phyloP scores from a whole-genome alignment of 2,888 invertebrate genomes.

The Drosophila longiperda region DNA sequence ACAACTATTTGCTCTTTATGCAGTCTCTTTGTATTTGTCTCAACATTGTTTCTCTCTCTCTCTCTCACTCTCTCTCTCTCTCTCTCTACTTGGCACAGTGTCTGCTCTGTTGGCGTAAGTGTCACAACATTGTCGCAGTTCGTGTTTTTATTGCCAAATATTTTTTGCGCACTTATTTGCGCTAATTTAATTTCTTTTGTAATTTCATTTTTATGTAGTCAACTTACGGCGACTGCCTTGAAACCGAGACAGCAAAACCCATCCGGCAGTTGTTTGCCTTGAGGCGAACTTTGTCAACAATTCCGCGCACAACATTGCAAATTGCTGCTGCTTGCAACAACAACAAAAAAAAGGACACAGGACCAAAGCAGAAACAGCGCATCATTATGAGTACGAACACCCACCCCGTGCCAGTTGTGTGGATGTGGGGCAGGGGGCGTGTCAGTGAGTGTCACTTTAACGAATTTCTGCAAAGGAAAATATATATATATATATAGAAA shows the following conservation, averaged over 20 bases:
- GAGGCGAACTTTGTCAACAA: constrained; percentile 80
- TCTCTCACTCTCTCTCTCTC: not conserved
- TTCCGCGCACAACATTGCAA: constrained; percentile 77
- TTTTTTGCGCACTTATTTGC: constrained; percentile 70
- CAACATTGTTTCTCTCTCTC: not conserved
- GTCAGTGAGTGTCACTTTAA: constrained; percentile 63
- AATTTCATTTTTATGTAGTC: constrained; percentile 78
- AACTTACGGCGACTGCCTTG: constrained; percentile 65
- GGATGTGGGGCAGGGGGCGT: constrained; percentile 56
- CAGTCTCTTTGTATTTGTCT: not conserved
- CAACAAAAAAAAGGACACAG: constrained; percentile 45
- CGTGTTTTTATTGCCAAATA: constrained; percentile 67
- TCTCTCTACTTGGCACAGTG: constrained; percentile 26
- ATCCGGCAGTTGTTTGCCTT: constrained; percentile 67
- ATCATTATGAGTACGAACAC: constrained; percentile 69
- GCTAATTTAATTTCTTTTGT: constrained; percentile 79
- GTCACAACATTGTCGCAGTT: constrained; percentile 72
- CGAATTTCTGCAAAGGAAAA: constrained; percentile 36
- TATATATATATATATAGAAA: not conserved
- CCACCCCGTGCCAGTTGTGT: not conserved
- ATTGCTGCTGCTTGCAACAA: constrained; percentile 64
- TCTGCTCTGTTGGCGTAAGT: constrained; percentile 52
- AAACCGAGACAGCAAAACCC: constrained; percentile 58
- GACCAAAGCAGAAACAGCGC: constrained; percentile 43
- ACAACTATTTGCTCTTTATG: constrained; percentile 46